A percentile compares a stretch with the other conserved stretches of the same genome.
phyloP scores from a whole-genome alignment of 2,888 invertebrate genomes.

The Cheilosia soror region DNA sequence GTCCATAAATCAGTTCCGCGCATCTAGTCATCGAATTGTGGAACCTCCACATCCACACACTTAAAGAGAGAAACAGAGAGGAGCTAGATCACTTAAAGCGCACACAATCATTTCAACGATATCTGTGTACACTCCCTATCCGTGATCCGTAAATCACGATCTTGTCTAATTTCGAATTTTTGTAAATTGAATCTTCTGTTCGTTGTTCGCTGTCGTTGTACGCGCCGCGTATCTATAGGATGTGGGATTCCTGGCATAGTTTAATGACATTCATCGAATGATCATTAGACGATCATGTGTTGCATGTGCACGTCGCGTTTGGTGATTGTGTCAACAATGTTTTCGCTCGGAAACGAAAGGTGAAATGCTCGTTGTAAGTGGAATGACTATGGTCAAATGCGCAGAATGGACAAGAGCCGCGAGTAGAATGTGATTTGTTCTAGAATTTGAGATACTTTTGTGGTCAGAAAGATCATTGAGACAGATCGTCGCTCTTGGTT shows the following conservation, averaged over 20 bases:
- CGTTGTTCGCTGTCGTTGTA: not conserved
- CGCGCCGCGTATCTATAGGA: not conserved
- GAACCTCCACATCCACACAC: slow-evolving; percentile 24
- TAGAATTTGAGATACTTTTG: slow-evolving; percentile 36
- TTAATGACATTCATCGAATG: slow-evolving; percentile 65
- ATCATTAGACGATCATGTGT: slow-evolving; percentile 55
- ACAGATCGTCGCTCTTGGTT: slow-evolving; percentile 22
- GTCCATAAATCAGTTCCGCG: slow-evolving; percentile 76
- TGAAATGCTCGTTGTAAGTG: slow-evolving; percentile 28
- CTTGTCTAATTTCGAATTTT: slow-evolving; percentile 82
- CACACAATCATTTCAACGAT: slow-evolving; percentile 25
- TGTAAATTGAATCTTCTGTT: slow-evolving; percentile 66
- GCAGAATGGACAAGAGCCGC: slow-evolving; percentile 14
- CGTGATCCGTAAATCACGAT: slow-evolving; percentile 82
- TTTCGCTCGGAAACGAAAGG: slow-evolving; percentile 35
- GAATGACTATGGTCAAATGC: slow-evolving; percentile 53
- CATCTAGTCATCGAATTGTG: slow-evolving; percentile 40
- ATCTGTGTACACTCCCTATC: slow-evolving; percentile 31
- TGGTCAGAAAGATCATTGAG: slow-evolving; percentile 28
- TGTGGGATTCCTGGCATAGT: slow-evolving; percentile 80
- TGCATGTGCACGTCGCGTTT: slow-evolving; percentile 20
- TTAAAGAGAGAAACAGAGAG: not conserved
- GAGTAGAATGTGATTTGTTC: slow-evolving; percentile 23
- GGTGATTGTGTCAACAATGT: slow-evolving; percentile 47
- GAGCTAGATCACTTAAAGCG: slow-evolving; percentile 29